Conservation (phyloP, 2,113 vertebrate species). For the Bettongia penicillata region DNA sequence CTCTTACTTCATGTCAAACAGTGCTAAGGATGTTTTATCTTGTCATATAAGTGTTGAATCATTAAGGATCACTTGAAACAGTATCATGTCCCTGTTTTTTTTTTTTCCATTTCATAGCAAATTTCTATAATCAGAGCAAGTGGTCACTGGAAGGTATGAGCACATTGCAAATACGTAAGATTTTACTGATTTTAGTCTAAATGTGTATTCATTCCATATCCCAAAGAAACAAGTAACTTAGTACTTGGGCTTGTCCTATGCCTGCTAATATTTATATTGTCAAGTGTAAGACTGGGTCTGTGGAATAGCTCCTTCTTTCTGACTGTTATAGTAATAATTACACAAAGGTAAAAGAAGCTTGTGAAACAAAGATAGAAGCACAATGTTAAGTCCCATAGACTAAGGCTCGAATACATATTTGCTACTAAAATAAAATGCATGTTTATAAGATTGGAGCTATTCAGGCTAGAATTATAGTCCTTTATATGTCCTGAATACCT, state of each 20-base stretch:
- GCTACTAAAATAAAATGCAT: no score
- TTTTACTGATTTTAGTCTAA: not conserved
- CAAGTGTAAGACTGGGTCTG: not conserved
- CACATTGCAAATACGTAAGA: not conserved
- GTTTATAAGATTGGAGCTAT: no score
- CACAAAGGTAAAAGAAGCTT: no score
- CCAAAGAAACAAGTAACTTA: not conserved
- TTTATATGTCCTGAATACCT: no score
- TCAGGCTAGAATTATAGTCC: no score
- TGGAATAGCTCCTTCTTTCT: not conserved
- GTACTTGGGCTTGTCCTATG: not conserved
- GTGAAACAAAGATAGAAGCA: not conserved
- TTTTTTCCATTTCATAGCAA: not conserved
- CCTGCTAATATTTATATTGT: not conserved
- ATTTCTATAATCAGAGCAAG: not conserved
- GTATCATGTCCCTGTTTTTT: not conserved
- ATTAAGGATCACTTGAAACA: no score
- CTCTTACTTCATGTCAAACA: not conserved
- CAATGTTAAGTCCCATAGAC: not conserved
- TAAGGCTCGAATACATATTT: no score
- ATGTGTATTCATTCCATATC: not conserved
- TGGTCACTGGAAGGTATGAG: not conserved
- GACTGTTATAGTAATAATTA: no score
- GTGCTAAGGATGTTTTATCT: not conserved
- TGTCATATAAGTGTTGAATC: not conserved